These are phyloP conservation scores for Sebastes minor DNA, from an alignment of 2,797 vertebrate species.

Conservation along the genomic window DNA sequence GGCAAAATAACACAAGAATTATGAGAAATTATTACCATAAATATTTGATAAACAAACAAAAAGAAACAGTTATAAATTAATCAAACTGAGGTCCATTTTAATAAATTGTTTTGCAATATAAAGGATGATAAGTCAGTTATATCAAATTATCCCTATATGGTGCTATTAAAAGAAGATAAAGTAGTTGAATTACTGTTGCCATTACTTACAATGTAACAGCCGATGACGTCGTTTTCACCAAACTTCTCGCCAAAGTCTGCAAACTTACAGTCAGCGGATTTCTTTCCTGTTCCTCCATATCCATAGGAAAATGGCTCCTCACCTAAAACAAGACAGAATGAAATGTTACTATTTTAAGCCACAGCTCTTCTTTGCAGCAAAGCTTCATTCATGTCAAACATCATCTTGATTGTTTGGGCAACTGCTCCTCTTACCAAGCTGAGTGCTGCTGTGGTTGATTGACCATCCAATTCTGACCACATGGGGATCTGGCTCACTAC, in stretches of 20 bases:
- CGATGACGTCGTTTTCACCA: slow-evolving; percentile 92
- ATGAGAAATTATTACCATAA: background rate
- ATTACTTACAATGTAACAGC: slow-evolving; percentile 89
- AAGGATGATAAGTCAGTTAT: background rate
- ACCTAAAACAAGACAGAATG: slow-evolving; percentile 69
- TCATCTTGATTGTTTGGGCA: background rate
- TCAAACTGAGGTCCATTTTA: background rate
- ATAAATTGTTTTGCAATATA: background rate
- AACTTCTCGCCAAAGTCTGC: slow-evolving; percentile 92
- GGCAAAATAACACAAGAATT: background rate
- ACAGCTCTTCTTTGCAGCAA: background rate
- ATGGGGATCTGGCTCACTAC: slow-evolving; percentile 91
- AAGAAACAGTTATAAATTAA: background rate
- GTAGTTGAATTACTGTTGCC: background rate
- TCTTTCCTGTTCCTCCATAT: slow-evolving; percentile 94
- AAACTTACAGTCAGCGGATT: slow-evolving; percentile 91
- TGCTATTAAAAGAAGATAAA: background rate
- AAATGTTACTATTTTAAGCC: background rate
- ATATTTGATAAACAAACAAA: background rate
- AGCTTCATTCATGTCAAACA: background rate
- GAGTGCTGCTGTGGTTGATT: slow-evolving; percentile 91
- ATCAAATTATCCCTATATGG: background rate
- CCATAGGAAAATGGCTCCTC: slow-evolving; percentile 94
- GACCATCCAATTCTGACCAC: slow-evolving; percentile 97
- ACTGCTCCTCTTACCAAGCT: slow-evolving; percentile 85